Percentiles rank a stretch among this genome's conserved stretches.
phyloP scores from a whole-genome alignment of 1,140 invertebrate genomes.

The Zaprionus lachaisei region DNA sequence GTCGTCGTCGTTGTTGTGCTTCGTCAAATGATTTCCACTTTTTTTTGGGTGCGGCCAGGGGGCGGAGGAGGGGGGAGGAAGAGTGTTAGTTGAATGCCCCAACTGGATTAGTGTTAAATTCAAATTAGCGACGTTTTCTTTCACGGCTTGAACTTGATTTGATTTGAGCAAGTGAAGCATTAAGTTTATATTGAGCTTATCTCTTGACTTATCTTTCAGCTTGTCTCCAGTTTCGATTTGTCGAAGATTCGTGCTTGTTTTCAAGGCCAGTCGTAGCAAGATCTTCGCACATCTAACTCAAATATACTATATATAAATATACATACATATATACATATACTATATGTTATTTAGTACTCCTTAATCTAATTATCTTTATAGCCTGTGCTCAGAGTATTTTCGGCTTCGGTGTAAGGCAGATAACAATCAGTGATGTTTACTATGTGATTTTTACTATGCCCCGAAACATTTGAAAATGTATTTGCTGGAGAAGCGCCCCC shows the following conservation, averaged over 20 bases:
- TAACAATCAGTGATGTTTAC: neutral
- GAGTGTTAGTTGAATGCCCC: slow-evolving; percentile 1
- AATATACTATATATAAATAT: neutral
- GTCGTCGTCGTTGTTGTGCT: neutral
- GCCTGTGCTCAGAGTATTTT: slow-evolving; percentile 19
- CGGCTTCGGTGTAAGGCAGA: slow-evolving; percentile 7
- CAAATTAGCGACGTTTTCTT: slow-evolving; percentile 63
- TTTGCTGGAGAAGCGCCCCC: slow-evolving; percentile 38
- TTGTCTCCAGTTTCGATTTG: neutral
- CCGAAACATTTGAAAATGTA: slow-evolving; percentile 44
- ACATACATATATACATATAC: too few relatives aligned
- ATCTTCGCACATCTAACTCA: neutral
- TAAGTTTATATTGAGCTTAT: neutral
- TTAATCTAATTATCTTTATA: slow-evolving; percentile 20
- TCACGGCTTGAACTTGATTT: slow-evolving; percentile 5
- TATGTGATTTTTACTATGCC: neutral
- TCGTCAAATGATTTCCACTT: slow-evolving; percentile 33
- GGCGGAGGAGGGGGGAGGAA: neutral
- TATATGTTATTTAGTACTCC: too few relatives aligned
- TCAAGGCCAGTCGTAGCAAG: neutral
- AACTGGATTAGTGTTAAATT: slow-evolving; percentile 60
- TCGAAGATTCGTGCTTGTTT: neutral
- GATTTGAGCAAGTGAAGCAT: neutral
- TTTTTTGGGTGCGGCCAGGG: neutral
- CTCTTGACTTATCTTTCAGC: neutral